Evolutionary conservation across 30 jellyfish, hydroid and myxozoan genomes (phyloP), one percentile per base, ranked within the genome.

Genomic region (Hydractinia symbiolongicarpus): DNA sequence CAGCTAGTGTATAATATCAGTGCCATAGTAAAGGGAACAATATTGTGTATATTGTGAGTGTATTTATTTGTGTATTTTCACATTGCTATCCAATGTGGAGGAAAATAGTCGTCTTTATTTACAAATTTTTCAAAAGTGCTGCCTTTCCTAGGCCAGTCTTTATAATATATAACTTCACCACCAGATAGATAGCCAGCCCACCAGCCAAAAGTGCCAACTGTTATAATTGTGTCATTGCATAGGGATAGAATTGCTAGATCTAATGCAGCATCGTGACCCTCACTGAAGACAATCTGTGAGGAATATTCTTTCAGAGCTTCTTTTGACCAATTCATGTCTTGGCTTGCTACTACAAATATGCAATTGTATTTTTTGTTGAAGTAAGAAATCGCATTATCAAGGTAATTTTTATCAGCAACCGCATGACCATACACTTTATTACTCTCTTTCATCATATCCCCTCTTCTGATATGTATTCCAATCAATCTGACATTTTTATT

Each of bases 121-220:
- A 64, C 19, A 7, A 44, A 44, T 51, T 64, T 51, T 1, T 64
- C 40, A 44, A 64, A n/a, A 6, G 40, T 64, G 6, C 52, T n/a
- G 40, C 17, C 74, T 13, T 64, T 44, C 52, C 74, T 44, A 44
- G 74, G 74, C 9, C 19, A 64, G 40, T 72, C 16, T 72, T 72
- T 52, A 72, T 72, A 72, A 53, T 44, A 44, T 0, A 72, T 58
- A 7, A 72, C 81, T 30, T 72, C 62, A 53, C 81, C 81, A 72
- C 53, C 51, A 21, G 81, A 7, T 30, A 72, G 60, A 30, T 19
- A 72, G 7, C 61, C 81, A 30, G 62, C 49, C 81, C 81, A 72
- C 81, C 81, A 72, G 7, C 81, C 60, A 53, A 72, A 72, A 7
- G 81, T 72, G 7, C 81, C 81, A 72, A 72, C 81, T 10, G 81